Base-by-base conservation (phyloP, 1,140 invertebrate genomes). In the Drosophila yakuba region DNA sequence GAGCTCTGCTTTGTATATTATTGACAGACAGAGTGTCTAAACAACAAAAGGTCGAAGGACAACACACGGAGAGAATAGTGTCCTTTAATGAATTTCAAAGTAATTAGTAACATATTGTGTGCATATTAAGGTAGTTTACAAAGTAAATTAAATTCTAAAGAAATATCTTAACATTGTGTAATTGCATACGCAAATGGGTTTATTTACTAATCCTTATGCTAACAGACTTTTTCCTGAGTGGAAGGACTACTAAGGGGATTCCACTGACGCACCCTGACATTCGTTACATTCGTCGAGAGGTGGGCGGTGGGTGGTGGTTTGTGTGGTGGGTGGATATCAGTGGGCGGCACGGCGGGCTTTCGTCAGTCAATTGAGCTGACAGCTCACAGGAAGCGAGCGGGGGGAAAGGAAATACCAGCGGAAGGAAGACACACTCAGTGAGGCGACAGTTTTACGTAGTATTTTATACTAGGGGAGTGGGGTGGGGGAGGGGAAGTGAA, bases 201-300 rank as follows among this genome's bases (percentile, higher is more conserved):
- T 7, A 32, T 8, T 32, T 32, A 8, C 8, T 2, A 32, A 10
- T 32, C 8, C 0, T 32, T 32, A 32, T 32, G 8, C 7, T 10
- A 32, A 32, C 1, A 2, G 7, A 32, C 2, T 14, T 51, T 51
- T 66, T 20, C 1, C 6, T 25, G 15, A 66, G 64, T 68, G 47
- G 32, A 68, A 67, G 61, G 41, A 52, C 63, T 56, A 35, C 12
- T 10, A 35, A 36, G 54, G 52, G 47, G 54, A 61, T 61, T 35
- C 57, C 50, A 74, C 43, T 59, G 48, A 64, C 73, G 73, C 73
- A 74, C 44, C 17, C 61, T 81, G 79, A 81, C 79, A 81, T 81
- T 81, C 80, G 68, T 64, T 59, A 75, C 66, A 55, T 76, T 52
- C 74, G 20, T 25, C 32, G 23, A 64, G 52, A 17, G n/a, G 20